Conservation (phyloP, 2,113 vertebrate species). For the Felis catus region DNA sequence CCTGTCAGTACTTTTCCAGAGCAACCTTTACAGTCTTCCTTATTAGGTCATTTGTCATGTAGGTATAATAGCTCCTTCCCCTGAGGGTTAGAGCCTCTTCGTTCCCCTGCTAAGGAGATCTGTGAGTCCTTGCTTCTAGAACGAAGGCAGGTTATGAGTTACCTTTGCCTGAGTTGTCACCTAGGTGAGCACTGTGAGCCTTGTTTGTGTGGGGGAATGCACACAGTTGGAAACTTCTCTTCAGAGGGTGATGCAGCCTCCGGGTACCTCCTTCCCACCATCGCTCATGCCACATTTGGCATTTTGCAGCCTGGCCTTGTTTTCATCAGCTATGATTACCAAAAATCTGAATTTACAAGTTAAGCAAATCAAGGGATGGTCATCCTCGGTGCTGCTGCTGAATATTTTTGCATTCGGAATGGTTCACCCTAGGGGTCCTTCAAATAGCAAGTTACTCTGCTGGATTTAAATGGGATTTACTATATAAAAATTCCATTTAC, state of each 20-base stretch:
- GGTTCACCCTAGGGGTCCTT: background rate
- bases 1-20: background rate
- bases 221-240: background rate
- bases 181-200: background rate
- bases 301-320: background rate
- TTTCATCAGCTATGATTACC: background rate
- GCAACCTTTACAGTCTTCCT: background rate
- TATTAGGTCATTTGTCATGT: background rate
- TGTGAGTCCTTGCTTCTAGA: background rate
- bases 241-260: background rate
- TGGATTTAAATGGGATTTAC: slow-evolving; percentile 9
- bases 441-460: slow-evolving; percentile 5
- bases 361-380: background rate
- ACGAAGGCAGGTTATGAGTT: background rate
- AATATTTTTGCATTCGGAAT: background rate
- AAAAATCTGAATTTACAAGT: background rate
- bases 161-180: background rate
- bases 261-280: too few species aligned
- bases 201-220: background rate
- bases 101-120: background rate
- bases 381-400: background rate
- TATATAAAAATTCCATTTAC: background rate
- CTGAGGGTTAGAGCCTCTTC: background rate
- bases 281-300: background rate
- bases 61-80: background rate